These are phyloP conservation scores for Drosophila nr. perissopoda DNA, from an alignment of 2,888 invertebrate species.

Conservation along the genomic window DNA sequence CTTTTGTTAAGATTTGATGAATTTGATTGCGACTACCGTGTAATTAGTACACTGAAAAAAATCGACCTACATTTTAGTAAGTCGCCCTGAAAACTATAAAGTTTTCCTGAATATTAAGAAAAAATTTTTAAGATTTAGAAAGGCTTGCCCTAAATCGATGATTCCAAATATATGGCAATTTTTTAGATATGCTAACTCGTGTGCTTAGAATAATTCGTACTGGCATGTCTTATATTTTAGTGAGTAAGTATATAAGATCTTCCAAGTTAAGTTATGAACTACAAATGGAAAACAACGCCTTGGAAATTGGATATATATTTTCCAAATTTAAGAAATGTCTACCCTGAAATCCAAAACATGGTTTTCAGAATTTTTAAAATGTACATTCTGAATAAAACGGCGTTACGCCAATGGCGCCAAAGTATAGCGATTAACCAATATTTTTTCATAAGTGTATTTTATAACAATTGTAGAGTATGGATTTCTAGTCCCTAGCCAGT, in stretches of 20 bases:
- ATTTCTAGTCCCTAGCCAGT: not conserved
- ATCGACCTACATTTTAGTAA: not conserved
- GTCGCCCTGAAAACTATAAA: not conserved
- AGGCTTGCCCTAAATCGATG: not conserved
- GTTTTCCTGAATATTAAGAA: not conserved
- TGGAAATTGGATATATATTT: not conserved
- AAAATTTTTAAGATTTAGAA: not conserved
- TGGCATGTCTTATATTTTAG: not conserved
- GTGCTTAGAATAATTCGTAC: not conserved
- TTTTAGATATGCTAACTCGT: not conserved
- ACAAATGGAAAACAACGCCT: not conserved
- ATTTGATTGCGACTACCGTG: not conserved
- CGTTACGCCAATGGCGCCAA: not conserved
- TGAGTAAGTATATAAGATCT: not conserved
- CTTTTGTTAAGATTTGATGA: not conserved
- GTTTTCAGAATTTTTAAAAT: not conserved
- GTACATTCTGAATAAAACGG: not conserved
- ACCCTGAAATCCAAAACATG: not conserved
- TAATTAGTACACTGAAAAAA: not conserved
- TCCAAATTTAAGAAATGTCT: not conserved
- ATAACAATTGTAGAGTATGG: not conserved
- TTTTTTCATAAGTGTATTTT: slow-evolving; percentile 1
- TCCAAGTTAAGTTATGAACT: not conserved
- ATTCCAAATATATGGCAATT: not conserved
- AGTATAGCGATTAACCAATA: not conserved